These are phyloP conservation scores for Pogona vitticeps DNA, from an alignment of 2,113 vertebrate genomes.

Conservation along the genomic window DNA sequence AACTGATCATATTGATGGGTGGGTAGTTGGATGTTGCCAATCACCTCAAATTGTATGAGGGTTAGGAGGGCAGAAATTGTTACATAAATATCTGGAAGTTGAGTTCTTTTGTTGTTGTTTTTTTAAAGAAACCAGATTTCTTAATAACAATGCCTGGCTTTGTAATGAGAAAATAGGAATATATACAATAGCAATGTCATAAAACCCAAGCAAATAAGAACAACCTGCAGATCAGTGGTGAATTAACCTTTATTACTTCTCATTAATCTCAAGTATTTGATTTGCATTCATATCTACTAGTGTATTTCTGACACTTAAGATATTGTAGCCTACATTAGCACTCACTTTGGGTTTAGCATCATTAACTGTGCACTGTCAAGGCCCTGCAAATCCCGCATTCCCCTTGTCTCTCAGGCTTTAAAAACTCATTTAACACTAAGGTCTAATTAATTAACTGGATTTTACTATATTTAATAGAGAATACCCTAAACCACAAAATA, in stretches of 20 bases:
- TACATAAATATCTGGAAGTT: neutral
- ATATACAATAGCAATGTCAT: fast-evolving
- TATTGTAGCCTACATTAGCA: constrained; percentile 47
- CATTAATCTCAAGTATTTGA: constrained; percentile 23
- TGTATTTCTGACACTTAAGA: constrained; percentile 47
- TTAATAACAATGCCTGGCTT: neutral
- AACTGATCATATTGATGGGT: neutral
- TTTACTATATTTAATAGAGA: constrained; percentile 73
- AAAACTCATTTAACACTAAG: constrained; percentile 73
- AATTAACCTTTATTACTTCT: constrained; percentile 44
- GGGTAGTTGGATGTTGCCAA: neutral
- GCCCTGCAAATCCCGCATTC: constrained; percentile 66
- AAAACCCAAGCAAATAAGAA: constrained; percentile 35
- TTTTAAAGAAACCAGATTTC: neutral
- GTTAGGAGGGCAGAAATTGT: neutral
- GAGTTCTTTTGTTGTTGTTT: neutral
- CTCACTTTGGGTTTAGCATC: constrained; percentile 63
- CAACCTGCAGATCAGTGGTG: constrained; percentile 11
- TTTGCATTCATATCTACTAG: constrained; percentile 46
- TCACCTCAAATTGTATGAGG: neutral
- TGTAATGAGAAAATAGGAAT: constrained; percentile 23
- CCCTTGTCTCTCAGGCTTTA: constrained; percentile 72
- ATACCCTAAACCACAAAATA: constrained; percentile 57
- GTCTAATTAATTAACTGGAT: constrained; percentile 74
- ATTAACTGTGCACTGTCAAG: constrained; percentile 65